These are phyloP conservation scores for Embidobia sp. DNA, from an alignment of 2,888 invertebrate genomes.

Conservation along the genomic window DNA sequence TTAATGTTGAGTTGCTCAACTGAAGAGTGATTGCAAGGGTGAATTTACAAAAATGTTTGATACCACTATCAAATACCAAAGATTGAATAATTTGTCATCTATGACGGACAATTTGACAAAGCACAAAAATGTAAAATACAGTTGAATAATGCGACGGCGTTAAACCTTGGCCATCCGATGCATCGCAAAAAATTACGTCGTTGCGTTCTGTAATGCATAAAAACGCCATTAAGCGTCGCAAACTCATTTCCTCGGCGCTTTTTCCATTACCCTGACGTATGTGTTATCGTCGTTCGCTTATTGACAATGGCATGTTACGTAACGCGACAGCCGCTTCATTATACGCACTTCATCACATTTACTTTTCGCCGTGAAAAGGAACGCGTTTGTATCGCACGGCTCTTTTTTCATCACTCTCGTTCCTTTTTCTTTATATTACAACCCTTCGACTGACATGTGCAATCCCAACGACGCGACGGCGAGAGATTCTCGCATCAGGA, in stretches of 20 bases:
- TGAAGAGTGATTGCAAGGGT: no score
- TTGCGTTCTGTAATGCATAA: slow-evolving; percentile 44
- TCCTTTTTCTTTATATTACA: slow-evolving; percentile 55
- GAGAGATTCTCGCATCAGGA: slow-evolving; percentile 59
- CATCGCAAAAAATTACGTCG: slow-evolving; percentile 34
- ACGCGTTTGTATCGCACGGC: slow-evolving; percentile 33
- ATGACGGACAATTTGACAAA: slow-evolving; percentile 32
- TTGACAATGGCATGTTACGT: slow-evolving; percentile 66
- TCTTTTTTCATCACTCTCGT: slow-evolving; percentile 44
- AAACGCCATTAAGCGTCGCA: slow-evolving; percentile 53
- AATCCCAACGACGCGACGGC: slow-evolving; percentile 60
- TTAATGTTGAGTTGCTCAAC: no score
- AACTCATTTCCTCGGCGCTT: slow-evolving; percentile 60
- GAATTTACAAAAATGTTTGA: no score
- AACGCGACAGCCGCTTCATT: slow-evolving; percentile 60
- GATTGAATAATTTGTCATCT: slow-evolving; percentile 30
- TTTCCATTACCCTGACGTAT: slow-evolving; percentile 54
- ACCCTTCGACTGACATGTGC: slow-evolving; percentile 61
- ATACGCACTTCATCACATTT: slow-evolving; percentile 56
- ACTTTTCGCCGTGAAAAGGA: slow-evolving; percentile 61
- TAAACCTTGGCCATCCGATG: slow-evolving; percentile 16
- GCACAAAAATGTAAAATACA: slow-evolving; percentile 37
- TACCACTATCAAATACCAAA: background rate
- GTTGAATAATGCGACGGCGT: slow-evolving; percentile 28
- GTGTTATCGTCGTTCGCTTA: slow-evolving; percentile 60